Evolutionary conservation across 2,888 invertebrate genomes (phyloP).

Genomic region (Calameuta idolon): DNA sequence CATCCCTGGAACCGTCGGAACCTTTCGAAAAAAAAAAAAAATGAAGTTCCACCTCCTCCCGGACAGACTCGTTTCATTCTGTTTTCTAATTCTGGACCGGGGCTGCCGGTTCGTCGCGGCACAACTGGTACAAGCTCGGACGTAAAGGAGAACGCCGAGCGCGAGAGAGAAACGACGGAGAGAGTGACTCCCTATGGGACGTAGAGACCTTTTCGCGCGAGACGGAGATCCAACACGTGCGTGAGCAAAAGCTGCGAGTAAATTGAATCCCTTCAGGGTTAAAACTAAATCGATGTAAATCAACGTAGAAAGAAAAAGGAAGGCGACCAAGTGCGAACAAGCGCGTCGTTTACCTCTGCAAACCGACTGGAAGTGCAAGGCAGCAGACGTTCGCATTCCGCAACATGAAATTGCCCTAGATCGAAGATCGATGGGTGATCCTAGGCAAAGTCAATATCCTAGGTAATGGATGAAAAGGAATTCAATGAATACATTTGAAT

Average conservation of each 20-base stretch:
- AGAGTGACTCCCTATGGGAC: too few species aligned
- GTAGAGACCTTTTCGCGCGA: background rate
- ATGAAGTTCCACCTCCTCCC: background rate
- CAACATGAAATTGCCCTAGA: conserved; percentile 5
- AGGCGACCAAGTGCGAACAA: background rate
- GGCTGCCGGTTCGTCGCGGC: background rate
- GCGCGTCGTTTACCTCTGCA: background rate
- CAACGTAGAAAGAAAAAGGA: background rate
- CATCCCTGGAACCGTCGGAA: background rate
- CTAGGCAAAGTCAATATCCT: conserved; percentile 5
- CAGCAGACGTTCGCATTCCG: background rate
- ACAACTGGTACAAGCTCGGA: background rate
- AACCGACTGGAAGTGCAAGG: background rate
- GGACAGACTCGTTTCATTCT: background rate
- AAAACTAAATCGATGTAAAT: background rate
- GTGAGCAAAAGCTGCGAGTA: background rate
- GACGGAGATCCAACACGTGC: background rate
- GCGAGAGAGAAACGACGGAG: background rate
- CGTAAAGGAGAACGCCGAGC: background rate
- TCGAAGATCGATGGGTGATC: background rate
- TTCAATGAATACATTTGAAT: conserved; percentile 23
- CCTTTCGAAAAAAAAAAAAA: background rate
- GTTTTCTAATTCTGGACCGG: background rate
- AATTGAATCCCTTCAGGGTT: background rate
- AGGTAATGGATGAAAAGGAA: conserved; percentile 14